Conservation (phyloP, 2,113 vertebrate species). For the Poeciliopsis turrubarensis region DNA sequence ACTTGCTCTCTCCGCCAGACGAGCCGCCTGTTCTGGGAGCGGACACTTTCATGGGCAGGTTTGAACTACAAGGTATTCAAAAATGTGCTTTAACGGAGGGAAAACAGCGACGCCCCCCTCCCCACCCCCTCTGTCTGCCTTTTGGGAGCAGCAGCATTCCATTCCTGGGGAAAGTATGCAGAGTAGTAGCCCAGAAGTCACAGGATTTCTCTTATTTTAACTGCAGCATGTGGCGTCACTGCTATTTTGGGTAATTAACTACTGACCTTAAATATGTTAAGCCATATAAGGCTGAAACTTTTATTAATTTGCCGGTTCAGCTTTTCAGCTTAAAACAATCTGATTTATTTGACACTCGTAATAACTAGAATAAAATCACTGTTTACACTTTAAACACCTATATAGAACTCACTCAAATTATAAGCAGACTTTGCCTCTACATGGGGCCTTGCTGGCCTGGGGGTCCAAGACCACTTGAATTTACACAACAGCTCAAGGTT, state of each 20-base stretch:
- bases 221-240: conserved; percentile 51
- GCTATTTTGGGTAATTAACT: conserved; percentile 70
- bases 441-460: background rate
- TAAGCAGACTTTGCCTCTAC: background rate
- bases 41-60: conserved; percentile 17
- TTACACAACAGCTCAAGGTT: background rate
- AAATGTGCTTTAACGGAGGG: conserved; percentile 52
- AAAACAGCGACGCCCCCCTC: conserved; percentile 42
- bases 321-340: background rate
- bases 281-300: conserved; percentile 26
- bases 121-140: conserved; percentile 43
- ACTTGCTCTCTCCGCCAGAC: background rate
- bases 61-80: conserved; percentile 45
- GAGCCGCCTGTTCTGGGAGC: background rate
- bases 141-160: conserved; percentile 65
- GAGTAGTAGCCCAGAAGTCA: conserved; percentile 70
- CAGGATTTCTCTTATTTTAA: conserved; percentile 72
- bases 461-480: background rate
- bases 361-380: background rate
- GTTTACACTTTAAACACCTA: background rate
- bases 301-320: conserved; percentile 4
- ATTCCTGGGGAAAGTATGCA: conserved; percentile 72
- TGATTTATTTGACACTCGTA: background rate
- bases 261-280: conserved; percentile 50
- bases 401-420: background rate